Evolutionary conservation across 1,140 invertebrate genomes (phyloP).

Genomic region (Anadara kagoshimensis): DNA sequence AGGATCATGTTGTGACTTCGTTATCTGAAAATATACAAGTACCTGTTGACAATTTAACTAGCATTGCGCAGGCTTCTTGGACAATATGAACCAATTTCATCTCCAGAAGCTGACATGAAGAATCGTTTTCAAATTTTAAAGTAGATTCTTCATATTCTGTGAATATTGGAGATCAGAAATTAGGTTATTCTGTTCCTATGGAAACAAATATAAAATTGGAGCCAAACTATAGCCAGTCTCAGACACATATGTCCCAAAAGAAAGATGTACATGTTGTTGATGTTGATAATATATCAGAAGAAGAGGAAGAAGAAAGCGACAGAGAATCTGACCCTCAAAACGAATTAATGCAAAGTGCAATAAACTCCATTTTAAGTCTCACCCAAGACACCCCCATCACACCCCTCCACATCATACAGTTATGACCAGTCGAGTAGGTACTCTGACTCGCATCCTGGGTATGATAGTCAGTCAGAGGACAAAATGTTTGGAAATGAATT

Average conservation of each 20-base stretch:
- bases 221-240: not conserved
- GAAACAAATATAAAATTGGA: no score
- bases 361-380: constrained; percentile 62
- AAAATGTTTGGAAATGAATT: not conserved
- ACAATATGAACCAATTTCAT: constrained; percentile 43
- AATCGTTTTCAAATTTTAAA: constrained; percentile 25
- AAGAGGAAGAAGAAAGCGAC: constrained; percentile 11
- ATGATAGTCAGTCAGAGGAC: constrained; percentile 27
- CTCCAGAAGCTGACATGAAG: constrained; percentile 36
- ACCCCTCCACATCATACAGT: constrained; percentile 12
- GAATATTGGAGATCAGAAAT: constrained; percentile 21
- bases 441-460: constrained; percentile 4
- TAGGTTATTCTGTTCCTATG: not conserved
- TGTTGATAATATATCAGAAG: constrained; percentile 5
- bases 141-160: constrained; percentile 18
- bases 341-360: constrained; percentile 64
- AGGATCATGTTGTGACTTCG: no score
- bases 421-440: constrained; percentile 20
- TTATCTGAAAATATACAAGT: no score
- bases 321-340: constrained; percentile 42
- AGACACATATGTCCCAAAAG: not conserved
- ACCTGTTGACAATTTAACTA: no score
- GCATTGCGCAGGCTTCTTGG: constrained; percentile 7
- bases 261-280: not conserved
- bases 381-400: constrained; percentile 30